Conservation (phyloP, 2,113 vertebrate species). For the Aegotheles bennettii region DNA sequence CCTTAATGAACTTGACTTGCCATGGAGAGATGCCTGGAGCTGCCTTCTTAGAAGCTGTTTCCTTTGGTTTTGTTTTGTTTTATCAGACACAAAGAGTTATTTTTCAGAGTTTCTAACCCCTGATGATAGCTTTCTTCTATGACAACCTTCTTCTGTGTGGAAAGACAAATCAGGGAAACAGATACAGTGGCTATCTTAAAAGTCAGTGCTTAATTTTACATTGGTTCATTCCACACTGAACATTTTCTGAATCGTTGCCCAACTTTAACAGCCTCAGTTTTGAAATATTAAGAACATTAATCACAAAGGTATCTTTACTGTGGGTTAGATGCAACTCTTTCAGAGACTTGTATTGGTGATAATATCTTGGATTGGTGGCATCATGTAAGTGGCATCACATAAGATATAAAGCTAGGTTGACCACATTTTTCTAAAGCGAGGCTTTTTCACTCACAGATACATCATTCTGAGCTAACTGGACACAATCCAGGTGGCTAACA, state of each 20-base stretch:
- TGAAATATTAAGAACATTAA: not conserved
- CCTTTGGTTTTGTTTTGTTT: not conserved
- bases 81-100: not conserved
- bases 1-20: conserved; percentile 75
- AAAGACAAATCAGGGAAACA: not conserved
- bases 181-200: not conserved
- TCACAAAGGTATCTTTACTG: not conserved
- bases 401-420: not conserved
- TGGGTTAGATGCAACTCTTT: not conserved
- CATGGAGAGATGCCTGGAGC: not conserved
- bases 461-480: conserved; percentile 23
- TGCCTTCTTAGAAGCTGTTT: conserved; percentile 6
- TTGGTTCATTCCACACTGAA: not conserved
- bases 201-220: not conserved
- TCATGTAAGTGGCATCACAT: accelerated
- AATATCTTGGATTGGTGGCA: not conserved
- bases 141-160: not conserved
- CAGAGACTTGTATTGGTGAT: not conserved
- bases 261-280: not conserved
- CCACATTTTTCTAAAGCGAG: conserved; percentile 10
- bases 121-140: not conserved
- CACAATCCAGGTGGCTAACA: not conserved
- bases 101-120: not conserved
- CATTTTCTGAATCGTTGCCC: not conserved
- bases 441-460: not conserved